Base-by-base conservation (phyloP, 2,797 vertebrate genomes). In the Cetoscarus ocellatus region DNA sequence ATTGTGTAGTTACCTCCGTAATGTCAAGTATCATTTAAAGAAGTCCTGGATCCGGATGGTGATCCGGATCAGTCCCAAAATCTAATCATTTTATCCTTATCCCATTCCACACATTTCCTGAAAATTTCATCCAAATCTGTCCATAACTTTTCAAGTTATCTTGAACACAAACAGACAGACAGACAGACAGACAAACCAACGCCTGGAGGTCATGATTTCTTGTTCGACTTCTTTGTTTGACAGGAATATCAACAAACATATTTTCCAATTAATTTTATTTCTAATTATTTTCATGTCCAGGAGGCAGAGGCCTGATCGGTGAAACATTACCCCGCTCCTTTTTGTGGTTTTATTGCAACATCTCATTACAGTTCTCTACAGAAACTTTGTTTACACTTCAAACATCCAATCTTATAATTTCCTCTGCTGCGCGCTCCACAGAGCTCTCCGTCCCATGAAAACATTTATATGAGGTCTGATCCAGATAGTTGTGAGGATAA, bases 401-500 rank as follows among this genome's bases (percentile, higher is more conserved):
- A 51, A 67, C 53, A 45, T 51, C 54, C 47, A 0, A 9, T 36
- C 54, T 18, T 56, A 12, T 38, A 53, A 67, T 74, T 50, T 55
- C 40, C 39, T 40, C 13, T 12, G 15, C 14, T 59, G 39, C 62
- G 60, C 3, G 12, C 43, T 56, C 54, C 27, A 56, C 45, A 47
- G 70, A 74, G 8, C 27, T 36, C 5, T 7, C 27, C 61, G 44
- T 73, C 61, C 42, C 43, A 40, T 65, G 49, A 80, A 81, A 84
- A 67, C 19, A 47, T 77, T 80, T 70, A 77, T 36, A n/a, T 65
- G 48, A 67, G 38, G 61, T 68, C 8, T 43, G 43, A 70, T 66
- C 45, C 15, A 35, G 50, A 7, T 53, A 50, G n/a, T 44, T 67
- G 27, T 11, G 10, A 56, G 51, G 47, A 54, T 40, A 42, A 12